Percentiles rank a stretch among this genome's conserved stretches.
Conservation (phyloP, 2,888 invertebrate genomes). For the Archaeoteleia sp. region DNA sequence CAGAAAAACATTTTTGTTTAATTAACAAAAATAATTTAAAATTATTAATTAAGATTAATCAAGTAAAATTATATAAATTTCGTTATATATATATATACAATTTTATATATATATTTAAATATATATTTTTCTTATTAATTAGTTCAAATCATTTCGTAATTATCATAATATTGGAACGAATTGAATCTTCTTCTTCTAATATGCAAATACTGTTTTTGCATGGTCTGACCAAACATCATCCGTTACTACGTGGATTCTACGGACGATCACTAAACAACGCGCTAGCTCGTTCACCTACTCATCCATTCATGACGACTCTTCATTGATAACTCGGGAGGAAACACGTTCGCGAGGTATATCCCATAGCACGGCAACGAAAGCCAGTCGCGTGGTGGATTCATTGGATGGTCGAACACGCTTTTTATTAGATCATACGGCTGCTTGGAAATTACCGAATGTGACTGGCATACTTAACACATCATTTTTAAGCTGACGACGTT, state of each 20-base stretch:
- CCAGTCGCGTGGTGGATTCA: slow-evolving; percentile 21
- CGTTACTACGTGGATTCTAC: slow-evolving; percentile 30
- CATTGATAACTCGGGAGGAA: slow-evolving; percentile 46
- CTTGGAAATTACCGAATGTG: slow-evolving; percentile 12
- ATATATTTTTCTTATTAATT: too few relatives aligned
- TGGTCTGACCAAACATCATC: slow-evolving; percentile 29
- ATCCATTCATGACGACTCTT: slow-evolving; percentile 51
- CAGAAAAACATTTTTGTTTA: too few relatives aligned
- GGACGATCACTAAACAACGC: slow-evolving; percentile 17
- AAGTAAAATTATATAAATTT: too few relatives aligned
- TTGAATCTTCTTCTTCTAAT: too few relatives aligned
- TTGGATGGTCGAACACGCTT: slow-evolving; percentile 29
- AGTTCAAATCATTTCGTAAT: too few relatives aligned
- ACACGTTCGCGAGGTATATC: slow-evolving; percentile 22
- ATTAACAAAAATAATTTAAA: too few relatives aligned
- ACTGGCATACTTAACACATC: slow-evolving; percentile 7
- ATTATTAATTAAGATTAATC: too few relatives aligned
- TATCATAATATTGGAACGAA: too few relatives aligned
- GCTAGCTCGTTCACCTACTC: slow-evolving; percentile 31
- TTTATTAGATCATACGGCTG: background rate
- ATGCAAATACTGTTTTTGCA: too few relatives aligned
- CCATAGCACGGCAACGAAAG: slow-evolving; percentile 23
- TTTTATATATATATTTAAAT: too few relatives aligned
- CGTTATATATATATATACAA: too few relatives aligned
- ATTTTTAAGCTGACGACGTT: slow-evolving; percentile 23